Evolutionary conservation across 64 coral and sea anemone genomes (phyloP).

Genomic region (Actinia tenebrosa): DNA sequence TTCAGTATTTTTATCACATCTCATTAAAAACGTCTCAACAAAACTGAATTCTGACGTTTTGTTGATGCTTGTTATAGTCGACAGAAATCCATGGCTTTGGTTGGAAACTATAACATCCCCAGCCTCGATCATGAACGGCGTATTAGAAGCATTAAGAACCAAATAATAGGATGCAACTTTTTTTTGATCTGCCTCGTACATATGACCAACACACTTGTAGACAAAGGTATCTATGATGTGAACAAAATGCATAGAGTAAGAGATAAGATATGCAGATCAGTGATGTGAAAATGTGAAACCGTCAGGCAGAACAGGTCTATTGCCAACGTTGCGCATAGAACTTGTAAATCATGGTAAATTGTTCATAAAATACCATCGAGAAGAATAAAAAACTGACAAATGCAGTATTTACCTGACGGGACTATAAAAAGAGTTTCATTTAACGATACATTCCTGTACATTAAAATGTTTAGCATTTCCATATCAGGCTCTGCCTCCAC

Average conservation of each 20-base stretch:
- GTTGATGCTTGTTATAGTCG: slow-evolving; percentile 18
- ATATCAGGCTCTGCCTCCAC: too few relatives aligned
- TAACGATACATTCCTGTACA: too few relatives aligned
- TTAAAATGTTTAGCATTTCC: too few relatives aligned
- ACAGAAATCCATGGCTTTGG: slow-evolving; percentile 44
- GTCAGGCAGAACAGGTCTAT: too few relatives aligned
- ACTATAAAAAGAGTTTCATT: too few relatives aligned
- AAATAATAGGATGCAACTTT: slow-evolving; percentile 26
- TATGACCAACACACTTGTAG: slow-evolving; percentile 52
- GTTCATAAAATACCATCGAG: too few relatives aligned
- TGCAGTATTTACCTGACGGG: neutral
- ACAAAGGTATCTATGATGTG: slow-evolving; percentile 5
- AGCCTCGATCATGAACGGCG: neutral
- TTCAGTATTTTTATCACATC: slow-evolving; percentile 32
- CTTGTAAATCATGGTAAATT: too few relatives aligned
- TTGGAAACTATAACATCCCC: slow-evolving; percentile 51
- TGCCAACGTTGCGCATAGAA: too few relatives aligned
- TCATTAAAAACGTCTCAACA: slow-evolving; percentile 30
- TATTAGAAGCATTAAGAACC: slow-evolving; percentile 12
- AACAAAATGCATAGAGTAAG: too few relatives aligned
- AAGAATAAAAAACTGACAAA: too few relatives aligned
- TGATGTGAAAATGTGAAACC: too few relatives aligned
- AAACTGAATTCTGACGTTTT: slow-evolving; percentile 26
- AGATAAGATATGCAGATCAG: too few relatives aligned
- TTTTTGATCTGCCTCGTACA: slow-evolving; percentile 25